These are phyloP conservation scores for Pangasianodon gigas DNA, from an alignment of 2,113 vertebrate genomes.

Conservation along the genomic window DNA sequence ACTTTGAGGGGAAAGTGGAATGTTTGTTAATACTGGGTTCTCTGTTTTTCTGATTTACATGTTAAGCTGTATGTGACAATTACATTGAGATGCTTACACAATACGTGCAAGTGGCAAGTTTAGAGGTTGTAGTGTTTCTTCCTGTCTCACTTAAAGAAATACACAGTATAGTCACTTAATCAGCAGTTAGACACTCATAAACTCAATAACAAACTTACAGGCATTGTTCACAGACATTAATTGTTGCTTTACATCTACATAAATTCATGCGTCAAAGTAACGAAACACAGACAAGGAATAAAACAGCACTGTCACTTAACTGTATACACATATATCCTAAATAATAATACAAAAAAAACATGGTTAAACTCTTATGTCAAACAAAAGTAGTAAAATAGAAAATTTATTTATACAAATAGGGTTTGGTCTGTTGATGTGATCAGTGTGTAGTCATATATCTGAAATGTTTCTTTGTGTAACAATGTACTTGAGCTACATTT, in stretches of 20 bases:
- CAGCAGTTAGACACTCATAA: constrained; percentile 13
- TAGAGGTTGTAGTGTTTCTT: constrained; percentile 14
- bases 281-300: neutral
- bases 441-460: constrained; percentile 77
- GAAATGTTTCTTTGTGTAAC: constrained; percentile 50
- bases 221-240: neutral
- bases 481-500: constrained; percentile 53
- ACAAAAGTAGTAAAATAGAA: constrained; percentile 96
- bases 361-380: constrained; percentile 83
- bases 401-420: constrained; percentile 98
- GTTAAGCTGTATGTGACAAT: neutral
- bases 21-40: neutral
- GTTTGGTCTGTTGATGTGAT: constrained; percentile 85
- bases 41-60: neutral
- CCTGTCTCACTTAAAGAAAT: constrained; percentile 13
- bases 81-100: neutral
- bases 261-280: neutral
- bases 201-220: neutral
- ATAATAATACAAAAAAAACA: neutral
- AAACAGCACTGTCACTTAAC: neutral
- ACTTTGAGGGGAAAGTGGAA: neutral
- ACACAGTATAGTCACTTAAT: constrained; percentile 1
- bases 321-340: neutral
- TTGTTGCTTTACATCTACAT: neutral
- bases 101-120: no score